Evolutionary conservation across 2,797 vertebrate species (phyloP).

Genomic region (Natrix natrix): DNA sequence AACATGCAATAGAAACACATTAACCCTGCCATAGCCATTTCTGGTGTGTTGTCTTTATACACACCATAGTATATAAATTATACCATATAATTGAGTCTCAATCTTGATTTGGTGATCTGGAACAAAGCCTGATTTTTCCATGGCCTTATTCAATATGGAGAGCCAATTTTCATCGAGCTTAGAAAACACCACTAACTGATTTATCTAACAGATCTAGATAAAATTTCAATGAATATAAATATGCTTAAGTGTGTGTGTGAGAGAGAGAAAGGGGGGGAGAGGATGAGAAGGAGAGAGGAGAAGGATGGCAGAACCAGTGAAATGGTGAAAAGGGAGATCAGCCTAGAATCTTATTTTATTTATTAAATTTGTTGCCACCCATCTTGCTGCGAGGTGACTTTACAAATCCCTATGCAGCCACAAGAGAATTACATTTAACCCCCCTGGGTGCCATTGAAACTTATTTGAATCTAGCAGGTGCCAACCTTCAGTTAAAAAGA

Average conservation of each 20-base stretch:
- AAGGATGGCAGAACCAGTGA: too few relatives aligned
- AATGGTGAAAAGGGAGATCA: too few relatives aligned
- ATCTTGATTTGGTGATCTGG: neutral
- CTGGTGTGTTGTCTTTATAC: neutral
- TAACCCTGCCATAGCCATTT: conserved; percentile 58
- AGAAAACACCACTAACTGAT: neutral
- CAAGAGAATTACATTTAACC: neutral
- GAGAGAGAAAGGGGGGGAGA: neutral
- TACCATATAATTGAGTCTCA: neutral
- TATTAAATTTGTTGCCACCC: neutral
- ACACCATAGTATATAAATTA: neutral
- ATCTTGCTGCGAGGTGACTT: neutral
- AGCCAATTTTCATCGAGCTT: neutral
- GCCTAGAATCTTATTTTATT: neutral
- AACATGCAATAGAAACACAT: conserved; percentile 47
- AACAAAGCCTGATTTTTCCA: neutral
- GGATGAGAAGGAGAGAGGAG: too few relatives aligned
- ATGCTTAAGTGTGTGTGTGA: neutral
- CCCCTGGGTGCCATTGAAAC: neutral
- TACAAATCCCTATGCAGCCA: neutral
- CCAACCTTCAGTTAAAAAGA: neutral
- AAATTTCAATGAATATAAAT: neutral
- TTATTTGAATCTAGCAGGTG: neutral
- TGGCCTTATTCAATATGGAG: neutral
- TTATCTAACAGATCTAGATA: neutral